Conservation (phyloP, 2,113 vertebrate genomes). For the Macquaria ambigua region DNA sequence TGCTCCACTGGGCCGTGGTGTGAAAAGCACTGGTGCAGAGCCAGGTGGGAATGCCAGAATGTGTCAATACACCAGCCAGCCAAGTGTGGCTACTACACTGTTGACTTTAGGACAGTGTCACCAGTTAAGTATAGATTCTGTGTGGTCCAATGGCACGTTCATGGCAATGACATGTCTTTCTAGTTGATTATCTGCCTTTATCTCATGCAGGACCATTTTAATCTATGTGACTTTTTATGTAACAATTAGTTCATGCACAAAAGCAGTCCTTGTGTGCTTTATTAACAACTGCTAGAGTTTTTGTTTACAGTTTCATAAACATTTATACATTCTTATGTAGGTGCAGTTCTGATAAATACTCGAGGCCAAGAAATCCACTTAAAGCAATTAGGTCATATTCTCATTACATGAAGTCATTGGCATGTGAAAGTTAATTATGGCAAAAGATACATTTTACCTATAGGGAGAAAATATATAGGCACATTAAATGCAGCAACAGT, state of each 20-base stretch:
- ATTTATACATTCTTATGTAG: background rate
- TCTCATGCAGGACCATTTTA: background rate
- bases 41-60: constrained; percentile 62
- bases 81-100: constrained; percentile 45
- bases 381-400: background rate
- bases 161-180: background rate
- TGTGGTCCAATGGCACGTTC: constrained; percentile 7
- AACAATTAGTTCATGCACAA: background rate
- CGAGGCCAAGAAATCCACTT: background rate
- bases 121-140: background rate
- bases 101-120: constrained; percentile 50
- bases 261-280: background rate
- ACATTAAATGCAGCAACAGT: background rate
- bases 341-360: background rate
- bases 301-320: background rate
- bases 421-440: background rate
- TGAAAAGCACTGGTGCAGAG: constrained; percentile 67
- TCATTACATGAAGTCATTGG: background rate
- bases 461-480: no score
- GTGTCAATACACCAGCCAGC: constrained; percentile 40
- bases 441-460: background rate
- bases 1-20: constrained; percentile 65
- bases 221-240: background rate
- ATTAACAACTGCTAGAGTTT: background rate
- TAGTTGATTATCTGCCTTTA: constrained; percentile 10